Conservation (phyloP, 2,797 vertebrate species). For the Knipowitschia caucasica region DNA sequence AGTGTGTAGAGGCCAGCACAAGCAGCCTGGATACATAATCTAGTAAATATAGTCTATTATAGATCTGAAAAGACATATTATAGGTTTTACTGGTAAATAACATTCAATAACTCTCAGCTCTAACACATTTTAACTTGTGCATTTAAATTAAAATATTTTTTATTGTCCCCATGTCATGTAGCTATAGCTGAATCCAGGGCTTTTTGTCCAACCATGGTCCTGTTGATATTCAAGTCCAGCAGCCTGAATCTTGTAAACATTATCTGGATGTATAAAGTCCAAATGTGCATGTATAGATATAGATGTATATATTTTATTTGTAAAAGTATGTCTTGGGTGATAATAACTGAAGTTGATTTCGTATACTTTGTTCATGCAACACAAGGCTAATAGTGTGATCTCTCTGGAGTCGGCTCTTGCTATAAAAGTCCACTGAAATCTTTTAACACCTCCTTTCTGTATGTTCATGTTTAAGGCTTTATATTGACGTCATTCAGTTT, state of each 20-base stretch:
- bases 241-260: conserved; percentile 1
- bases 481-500: conserved; percentile 43
- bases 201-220: neutral
- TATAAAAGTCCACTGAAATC: conserved; percentile 25
- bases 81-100: too few species aligned
- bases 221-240: neutral
- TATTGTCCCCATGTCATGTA: too few species aligned
- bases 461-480: conserved; percentile 67
- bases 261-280: neutral
- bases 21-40: neutral
- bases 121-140: neutral
- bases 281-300: neutral
- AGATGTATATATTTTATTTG: neutral
- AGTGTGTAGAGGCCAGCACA: neutral
- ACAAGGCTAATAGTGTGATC: conserved; percentile 5
- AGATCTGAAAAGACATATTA: neutral
- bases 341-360: neutral
- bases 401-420: conserved; percentile 23
- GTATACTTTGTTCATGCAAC: conserved; percentile 17
- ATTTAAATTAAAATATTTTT: too few species aligned
- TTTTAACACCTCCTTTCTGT: conserved; percentile 18
- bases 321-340: neutral
- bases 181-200: neutral
- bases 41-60: too few species aligned
- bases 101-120: too few species aligned